phyloP scores from a whole-genome alignment of 2,113 vertebrate species.

The Sitta europaea region DNA sequence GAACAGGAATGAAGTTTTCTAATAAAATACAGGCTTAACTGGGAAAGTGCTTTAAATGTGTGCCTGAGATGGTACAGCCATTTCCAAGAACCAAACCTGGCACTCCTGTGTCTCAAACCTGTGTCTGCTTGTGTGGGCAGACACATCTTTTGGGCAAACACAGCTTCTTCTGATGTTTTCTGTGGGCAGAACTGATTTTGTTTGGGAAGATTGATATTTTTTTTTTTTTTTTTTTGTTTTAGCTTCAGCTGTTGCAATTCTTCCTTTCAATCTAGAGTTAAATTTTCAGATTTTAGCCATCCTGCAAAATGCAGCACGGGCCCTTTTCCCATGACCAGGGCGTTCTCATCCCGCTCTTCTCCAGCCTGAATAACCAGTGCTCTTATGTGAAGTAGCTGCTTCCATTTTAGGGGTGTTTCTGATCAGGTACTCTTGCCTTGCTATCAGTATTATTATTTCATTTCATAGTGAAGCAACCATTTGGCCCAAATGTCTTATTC shows the following conservation, averaged over 20 bases:
- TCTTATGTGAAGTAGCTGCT: not conserved
- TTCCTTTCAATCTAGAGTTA: not conserved
- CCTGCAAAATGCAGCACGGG: not conserved
- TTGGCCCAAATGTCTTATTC: not conserved
- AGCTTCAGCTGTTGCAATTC: not conserved
- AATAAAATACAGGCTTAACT: not conserved
- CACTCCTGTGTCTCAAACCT: not conserved
- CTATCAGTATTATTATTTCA: not conserved
- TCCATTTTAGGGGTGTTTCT: not conserved
- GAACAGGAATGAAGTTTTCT: not conserved
- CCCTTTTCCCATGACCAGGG: not conserved
- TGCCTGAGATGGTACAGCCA: not conserved
- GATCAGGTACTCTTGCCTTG: not conserved
- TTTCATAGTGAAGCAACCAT: not conserved
- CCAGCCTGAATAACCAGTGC: not conserved
- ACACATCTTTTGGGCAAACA: not conserved
- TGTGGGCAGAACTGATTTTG: not conserved
- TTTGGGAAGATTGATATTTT: not conserved
- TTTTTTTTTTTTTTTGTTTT: not conserved
- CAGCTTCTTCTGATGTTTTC: rapidly evolving
- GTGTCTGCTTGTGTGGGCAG: rapidly evolving
- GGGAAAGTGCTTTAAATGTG: not conserved
- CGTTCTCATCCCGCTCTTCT: not conserved
- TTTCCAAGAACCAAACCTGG: not conserved
- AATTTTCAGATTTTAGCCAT: not conserved